Evolutionary conservation across 2,888 invertebrate genomes (phyloP), one percentile per base, ranked within the genome.

Genomic region (Campoplex nolae): DNA sequence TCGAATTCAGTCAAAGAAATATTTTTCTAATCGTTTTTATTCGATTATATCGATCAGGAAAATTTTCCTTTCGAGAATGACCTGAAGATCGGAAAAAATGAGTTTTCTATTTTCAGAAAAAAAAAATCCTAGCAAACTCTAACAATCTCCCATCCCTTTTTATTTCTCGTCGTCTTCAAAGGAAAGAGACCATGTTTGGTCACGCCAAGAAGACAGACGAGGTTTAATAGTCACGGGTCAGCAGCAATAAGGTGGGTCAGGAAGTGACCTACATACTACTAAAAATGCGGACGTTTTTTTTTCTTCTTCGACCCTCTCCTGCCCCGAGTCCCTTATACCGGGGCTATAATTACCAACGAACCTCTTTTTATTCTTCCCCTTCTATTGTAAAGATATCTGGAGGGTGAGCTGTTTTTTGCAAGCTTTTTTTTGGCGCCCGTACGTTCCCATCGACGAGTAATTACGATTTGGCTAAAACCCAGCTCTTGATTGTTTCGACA

Each of bases 241-340:
- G 90, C 89, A 86, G 89, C 89, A 87, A 82, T 89, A 89, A 90
- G 88, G 86, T 85, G 86, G 90, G 89, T 89, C 91, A 89, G 86
- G 89, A 88, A 85, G 90, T 91, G 92, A 91, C 91, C 91, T 89
- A 92, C 84, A 91, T 91, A 87, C 86, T 78, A 84, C 78, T 80
- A 73, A 87, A 83, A 88, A 85, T 84, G 85, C 88, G 82, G 74
- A 77, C 71, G 81, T 81, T 87, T 81, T 71, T 83, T 54, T 65
- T n/a, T 38, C 38, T 38, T 38, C 48, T 32, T 32, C 56, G 9
- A 54, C 18, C 51, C 11, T 38, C 38, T 32, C 75, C 74, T 75
- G 42, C 73, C 74, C 13, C 54, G 11, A 35, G 56, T 70, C 58
- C 73, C 79, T 73, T 54, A 51, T 18, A 73, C 58, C 71, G 42